A percentile compares a stretch with the other conserved stretches of the same genome.
Conservation (phyloP, 2,797 vertebrate genomes). For the Leuciscus waleckii region DNA sequence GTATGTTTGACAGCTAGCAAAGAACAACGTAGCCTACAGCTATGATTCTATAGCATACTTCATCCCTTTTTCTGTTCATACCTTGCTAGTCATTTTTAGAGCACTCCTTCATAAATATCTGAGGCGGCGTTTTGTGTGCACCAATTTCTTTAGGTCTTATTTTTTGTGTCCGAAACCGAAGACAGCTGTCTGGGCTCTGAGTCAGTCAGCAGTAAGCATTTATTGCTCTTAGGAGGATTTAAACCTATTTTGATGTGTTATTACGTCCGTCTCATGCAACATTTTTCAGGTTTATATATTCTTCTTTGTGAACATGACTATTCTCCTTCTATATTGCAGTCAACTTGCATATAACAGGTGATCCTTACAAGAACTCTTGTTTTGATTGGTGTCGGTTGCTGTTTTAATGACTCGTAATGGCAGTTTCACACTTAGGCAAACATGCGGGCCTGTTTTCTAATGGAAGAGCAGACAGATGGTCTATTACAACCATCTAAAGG, state of each 20-base stretch:
- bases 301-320: not conserved
- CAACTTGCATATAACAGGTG: conserved; percentile 3
- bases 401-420: conserved; percentile 41
- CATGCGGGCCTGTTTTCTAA: conserved; percentile 11
- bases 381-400: conserved; percentile 15
- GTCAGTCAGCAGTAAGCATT: not conserved
- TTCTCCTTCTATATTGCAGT: not conserved
- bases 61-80: conserved; percentile 24
- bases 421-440: conserved; percentile 22
- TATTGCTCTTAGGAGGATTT: not conserved
- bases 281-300: not conserved
- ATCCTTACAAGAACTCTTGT: not conserved
- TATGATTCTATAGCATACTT: conserved; percentile 19
- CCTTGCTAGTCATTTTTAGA: not conserved
- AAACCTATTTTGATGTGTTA: not conserved
- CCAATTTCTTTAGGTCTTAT: not conserved
- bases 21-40: conserved; percentile 41
- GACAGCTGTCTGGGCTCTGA: not conserved
- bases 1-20: conserved; percentile 55
- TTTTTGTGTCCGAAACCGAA: not conserved
- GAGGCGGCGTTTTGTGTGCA: not conserved
- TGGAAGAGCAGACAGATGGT: conserved; percentile 36
- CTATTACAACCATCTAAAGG: conserved; percentile 50
- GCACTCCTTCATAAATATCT: not conserved
- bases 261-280: not conserved